Conservation (phyloP, 2,797 vertebrate species). For the Coregonus ussuriensis region DNA sequence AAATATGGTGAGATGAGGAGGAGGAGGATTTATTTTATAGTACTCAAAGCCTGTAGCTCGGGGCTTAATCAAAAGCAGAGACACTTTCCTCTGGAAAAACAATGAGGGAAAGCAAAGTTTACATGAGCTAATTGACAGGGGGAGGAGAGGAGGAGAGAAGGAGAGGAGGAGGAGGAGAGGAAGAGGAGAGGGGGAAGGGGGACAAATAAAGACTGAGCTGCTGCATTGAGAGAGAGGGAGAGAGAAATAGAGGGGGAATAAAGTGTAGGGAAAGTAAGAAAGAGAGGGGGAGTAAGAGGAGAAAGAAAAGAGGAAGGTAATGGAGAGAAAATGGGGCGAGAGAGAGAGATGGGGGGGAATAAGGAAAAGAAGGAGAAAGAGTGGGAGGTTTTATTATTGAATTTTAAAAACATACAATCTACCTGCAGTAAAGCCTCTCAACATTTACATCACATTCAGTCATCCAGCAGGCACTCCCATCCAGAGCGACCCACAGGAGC, state of each 20-base stretch:
- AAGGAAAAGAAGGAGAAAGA: no score
- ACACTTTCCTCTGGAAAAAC: conserved; percentile 69
- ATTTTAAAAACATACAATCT: no score
- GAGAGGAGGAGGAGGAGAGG: conserved; percentile 42
- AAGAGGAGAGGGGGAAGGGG: background rate
- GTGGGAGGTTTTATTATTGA: no score
- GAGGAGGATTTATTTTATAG: background rate
- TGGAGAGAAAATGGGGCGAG: background rate
- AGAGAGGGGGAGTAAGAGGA: conserved; percentile 13
- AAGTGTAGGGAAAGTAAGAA: background rate
- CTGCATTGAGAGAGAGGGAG: no score
- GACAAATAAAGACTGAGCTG: background rate
- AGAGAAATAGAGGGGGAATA: background rate
- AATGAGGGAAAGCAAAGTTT: conserved; percentile 73
- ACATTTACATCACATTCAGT: no score
- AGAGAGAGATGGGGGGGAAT: no score
- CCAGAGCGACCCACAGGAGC: no score
- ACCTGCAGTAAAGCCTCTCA: no score
- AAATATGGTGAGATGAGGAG: conserved; percentile 23
- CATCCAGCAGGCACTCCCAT: no score
- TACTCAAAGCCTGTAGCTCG: conserved; percentile 51
- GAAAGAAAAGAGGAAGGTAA: conserved; percentile 23
- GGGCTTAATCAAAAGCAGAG: conserved; percentile 75
- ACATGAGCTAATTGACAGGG: conserved; percentile 73
- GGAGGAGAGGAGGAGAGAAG: conserved; percentile 43